Evolutionary conservation across 2,888 invertebrate genomes (phyloP).

Genomic region (Chironomus tentans): DNA sequence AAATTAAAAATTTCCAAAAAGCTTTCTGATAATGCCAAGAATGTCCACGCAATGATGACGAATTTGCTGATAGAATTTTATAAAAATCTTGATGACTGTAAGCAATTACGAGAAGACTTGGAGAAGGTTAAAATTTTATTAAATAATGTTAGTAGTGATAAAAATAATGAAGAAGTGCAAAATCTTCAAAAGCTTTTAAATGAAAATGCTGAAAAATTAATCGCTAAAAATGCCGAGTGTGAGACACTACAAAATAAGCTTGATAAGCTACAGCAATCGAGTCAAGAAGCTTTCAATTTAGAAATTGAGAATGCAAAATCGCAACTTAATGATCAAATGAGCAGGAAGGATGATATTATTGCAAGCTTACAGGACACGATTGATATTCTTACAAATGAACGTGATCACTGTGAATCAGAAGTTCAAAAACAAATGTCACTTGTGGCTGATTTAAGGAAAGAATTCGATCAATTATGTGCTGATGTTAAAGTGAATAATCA

Average conservation of each 20-base stretch:
- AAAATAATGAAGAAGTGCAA: conserved; percentile 37
- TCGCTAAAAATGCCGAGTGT: conserved; percentile 45
- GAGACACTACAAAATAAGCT: conserved; percentile 43
- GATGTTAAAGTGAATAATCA: conserved; percentile 19
- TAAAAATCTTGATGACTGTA: conserved; percentile 16
- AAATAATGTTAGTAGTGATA: neutral
- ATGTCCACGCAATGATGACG: conserved; percentile 32
- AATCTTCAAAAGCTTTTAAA: conserved; percentile 45
- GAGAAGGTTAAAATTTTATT: conserved; percentile 15
- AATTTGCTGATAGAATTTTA: conserved; percentile 9
- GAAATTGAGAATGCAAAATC: conserved; percentile 32
- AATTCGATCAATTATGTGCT: conserved; percentile 8
- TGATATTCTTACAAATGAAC: conserved; percentile 34
- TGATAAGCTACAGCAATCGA: conserved; percentile 42
- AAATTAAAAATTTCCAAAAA: conserved; percentile 40
- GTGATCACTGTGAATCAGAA: conserved; percentile 33
- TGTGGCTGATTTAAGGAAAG: neutral
- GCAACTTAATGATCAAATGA: conserved; percentile 28
- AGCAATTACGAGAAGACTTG: conserved; percentile 9
- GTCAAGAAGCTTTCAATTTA: conserved; percentile 31
- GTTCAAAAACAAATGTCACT: conserved; percentile 31
- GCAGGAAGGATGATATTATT: conserved; percentile 34
- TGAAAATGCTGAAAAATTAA: conserved; percentile 44
- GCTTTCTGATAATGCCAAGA: conserved; percentile 40
- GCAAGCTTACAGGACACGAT: conserved; percentile 33